These are phyloP conservation scores for Drosophila pseudotalamancana DNA, from an alignment of 2,888 invertebrate species.

Conservation along the genomic window DNA sequence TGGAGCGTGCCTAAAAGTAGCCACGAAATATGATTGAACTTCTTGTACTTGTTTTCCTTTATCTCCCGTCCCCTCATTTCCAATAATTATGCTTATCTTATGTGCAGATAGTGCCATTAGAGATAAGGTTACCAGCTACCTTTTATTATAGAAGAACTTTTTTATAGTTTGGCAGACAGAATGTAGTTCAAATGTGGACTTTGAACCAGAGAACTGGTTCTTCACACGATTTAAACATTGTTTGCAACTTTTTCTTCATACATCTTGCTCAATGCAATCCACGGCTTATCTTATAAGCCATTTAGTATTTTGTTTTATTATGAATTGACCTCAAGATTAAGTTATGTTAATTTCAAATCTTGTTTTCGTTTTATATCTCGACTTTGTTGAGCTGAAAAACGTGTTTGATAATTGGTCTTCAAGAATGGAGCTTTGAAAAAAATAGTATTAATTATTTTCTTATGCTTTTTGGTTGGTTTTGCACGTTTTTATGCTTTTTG, in stretches of 20 bases:
- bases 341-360: neutral
- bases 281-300: too few species aligned
- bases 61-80: neutral
- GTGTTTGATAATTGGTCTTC: neutral
- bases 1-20: neutral
- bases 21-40: neutral
- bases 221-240: neutral
- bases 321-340: too few species aligned
- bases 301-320: neutral
- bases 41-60: neutral
- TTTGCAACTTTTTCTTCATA: too few species aligned
- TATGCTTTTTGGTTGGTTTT: too few species aligned
- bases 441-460: neutral
- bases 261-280: too few species aligned
- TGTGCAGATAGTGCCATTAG: conserved; percentile 1
- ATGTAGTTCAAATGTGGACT: neutral
- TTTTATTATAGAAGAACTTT: neutral
- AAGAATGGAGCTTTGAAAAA: neutral
- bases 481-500: too few species aligned
- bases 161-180: neutral
- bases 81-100: conserved; percentile 24
- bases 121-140: conserved; percentile 14
- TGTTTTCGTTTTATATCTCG: too few species aligned
- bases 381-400: neutral
- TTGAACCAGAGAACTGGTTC: neutral